Percentiles rank a stretch among this genome's conserved stretches.
Evolutionary conservation across 2,888 invertebrate genomes (phyloP).

Genomic region (Chaetoderma sp.): DNA sequence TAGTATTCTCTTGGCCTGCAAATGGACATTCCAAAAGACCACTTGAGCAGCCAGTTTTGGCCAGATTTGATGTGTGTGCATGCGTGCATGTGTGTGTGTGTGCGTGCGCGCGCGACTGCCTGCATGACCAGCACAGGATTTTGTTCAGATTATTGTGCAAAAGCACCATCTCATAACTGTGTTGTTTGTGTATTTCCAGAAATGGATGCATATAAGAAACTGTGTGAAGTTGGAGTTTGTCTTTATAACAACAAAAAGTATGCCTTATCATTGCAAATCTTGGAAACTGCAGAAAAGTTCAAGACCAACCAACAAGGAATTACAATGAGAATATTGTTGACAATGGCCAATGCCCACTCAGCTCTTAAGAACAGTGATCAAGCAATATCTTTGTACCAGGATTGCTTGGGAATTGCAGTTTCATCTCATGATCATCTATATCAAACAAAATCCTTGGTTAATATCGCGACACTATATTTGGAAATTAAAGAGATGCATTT

Average conservation of each 20-base stretch:
- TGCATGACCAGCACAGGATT: too few species aligned
- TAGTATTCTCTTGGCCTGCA: too few species aligned
- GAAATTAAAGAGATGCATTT: constrained; percentile 58
- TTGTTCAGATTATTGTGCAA: too few species aligned
- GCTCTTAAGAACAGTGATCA: constrained; percentile 52
- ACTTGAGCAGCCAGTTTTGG: too few species aligned
- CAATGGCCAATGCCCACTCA: constrained; percentile 58
- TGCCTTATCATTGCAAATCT: constrained; percentile 55
- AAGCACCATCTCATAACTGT: too few species aligned
- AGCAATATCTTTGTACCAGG: constrained; percentile 61
- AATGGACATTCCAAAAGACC: too few species aligned
- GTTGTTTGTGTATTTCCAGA: too few species aligned
- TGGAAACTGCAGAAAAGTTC: constrained; percentile 58
- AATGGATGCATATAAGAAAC: constrained; percentile 63
- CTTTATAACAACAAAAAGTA: constrained; percentile 54
- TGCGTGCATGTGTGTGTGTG: too few species aligned
- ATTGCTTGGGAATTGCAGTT: constrained; percentile 59
- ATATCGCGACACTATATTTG: constrained; percentile 62
- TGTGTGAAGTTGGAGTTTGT: constrained; percentile 63
- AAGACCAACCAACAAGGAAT: constrained; percentile 65
- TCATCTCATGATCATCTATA: constrained; percentile 63
- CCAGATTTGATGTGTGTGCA: too few species aligned
- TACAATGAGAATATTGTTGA: constrained; percentile 60
- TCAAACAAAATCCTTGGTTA: constrained; percentile 64
- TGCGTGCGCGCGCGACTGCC: too few species aligned